phyloP scores from a whole-genome alignment of 2,797 vertebrate species.

The Enteromius mattozi region DNA sequence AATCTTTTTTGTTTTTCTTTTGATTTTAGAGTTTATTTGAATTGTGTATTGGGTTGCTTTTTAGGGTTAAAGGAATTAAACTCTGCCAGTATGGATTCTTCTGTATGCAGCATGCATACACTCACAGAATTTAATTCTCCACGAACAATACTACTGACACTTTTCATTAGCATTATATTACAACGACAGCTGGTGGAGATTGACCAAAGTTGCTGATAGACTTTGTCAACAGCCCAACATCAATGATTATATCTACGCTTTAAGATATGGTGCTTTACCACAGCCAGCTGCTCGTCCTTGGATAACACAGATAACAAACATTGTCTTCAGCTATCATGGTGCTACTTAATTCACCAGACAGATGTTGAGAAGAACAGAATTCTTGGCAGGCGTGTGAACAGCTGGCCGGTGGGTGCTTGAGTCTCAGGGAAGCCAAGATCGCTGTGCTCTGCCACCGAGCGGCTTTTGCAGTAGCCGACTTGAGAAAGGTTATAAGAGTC shows the following conservation, averaged over 20 bases:
- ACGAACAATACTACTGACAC: neutral
- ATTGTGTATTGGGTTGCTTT: rapidly evolving
- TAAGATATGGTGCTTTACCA: conserved; percentile 17
- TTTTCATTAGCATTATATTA: conserved; percentile 31
- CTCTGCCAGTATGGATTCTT: neutral
- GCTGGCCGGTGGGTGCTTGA: conserved; percentile 22
- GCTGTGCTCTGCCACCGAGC: neutral
- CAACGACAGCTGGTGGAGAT: conserved; percentile 19
- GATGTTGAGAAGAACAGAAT: conserved; percentile 37
- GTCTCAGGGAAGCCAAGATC: conserved; percentile 10
- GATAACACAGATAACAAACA: conserved; percentile 23
- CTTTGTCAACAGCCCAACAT: conserved; percentile 12
- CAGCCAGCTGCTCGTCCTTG: conserved; percentile 18
- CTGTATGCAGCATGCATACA: neutral
- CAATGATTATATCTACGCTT: conserved; percentile 17
- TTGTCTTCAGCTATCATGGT: conserved; percentile 33
- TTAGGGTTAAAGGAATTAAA: neutral
- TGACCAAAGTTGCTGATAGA: conserved; percentile 22
- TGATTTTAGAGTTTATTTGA: neutral
- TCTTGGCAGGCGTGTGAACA: conserved; percentile 36
- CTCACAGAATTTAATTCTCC: neutral
- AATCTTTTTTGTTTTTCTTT: neutral
- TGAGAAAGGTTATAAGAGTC: conserved; percentile 26
- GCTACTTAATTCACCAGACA: conserved; percentile 40
- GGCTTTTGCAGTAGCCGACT: neutral